A percentile compares a stretch with the other conserved stretches of the same genome.
Conservation (phyloP, 2,113 vertebrate genomes). For the Stegostoma tigrinum region DNA sequence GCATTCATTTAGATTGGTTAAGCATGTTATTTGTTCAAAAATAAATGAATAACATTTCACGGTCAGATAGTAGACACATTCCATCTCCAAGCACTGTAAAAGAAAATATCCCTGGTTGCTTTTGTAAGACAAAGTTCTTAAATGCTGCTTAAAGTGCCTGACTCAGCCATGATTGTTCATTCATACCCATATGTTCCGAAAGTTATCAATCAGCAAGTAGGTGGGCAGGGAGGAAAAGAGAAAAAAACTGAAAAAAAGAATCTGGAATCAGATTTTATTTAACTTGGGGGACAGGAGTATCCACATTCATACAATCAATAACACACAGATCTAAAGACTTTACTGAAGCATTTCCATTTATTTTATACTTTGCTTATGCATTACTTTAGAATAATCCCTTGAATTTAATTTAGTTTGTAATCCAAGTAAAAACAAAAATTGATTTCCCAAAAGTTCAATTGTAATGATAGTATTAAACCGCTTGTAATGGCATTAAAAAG, state of each 20-base stretch:
- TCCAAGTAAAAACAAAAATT: background rate
- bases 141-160: background rate
- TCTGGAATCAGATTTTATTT: constrained; percentile 23
- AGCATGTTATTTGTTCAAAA: background rate
- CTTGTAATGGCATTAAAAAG: background rate
- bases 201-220: background rate
- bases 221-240: background rate
- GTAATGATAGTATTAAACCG: background rate
- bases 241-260: background rate
- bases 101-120: background rate
- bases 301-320: constrained; percentile 16
- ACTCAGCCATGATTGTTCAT: background rate
- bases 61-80: background rate
- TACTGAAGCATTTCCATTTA: background rate
- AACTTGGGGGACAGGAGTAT: constrained; percentile 24
- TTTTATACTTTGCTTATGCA: background rate
- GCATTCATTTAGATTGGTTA: background rate
- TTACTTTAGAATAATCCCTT: background rate
- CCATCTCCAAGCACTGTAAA: background rate
- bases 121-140: background rate
- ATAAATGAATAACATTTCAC: background rate
- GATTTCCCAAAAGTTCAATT: background rate
- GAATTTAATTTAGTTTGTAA: constrained; percentile 2
- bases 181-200: constrained; percentile 1
- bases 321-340: background rate